Conservation (phyloP, 2,888 invertebrate species). For the Ectemnius lituratus region DNA sequence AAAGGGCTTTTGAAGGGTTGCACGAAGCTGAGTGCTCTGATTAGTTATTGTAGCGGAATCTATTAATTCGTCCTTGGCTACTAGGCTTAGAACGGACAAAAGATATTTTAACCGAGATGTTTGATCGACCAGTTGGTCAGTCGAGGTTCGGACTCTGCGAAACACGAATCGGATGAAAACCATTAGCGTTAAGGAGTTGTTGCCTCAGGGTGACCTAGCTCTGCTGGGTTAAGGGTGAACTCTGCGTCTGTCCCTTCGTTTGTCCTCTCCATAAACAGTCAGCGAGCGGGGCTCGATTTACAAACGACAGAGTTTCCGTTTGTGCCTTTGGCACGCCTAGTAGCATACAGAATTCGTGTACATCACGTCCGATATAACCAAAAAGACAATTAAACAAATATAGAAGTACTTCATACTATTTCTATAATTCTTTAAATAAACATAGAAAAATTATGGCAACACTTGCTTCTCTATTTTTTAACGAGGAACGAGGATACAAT, state of each 20-base stretch:
- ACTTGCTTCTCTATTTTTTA: too few species aligned
- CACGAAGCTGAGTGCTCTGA: slow-evolving; percentile 16
- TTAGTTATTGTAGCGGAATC: slow-evolving; percentile 28
- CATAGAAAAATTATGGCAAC: too few species aligned
- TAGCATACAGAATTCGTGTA: neutral
- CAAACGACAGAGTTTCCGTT: slow-evolving; percentile 66
- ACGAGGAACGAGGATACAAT: too few species aligned
- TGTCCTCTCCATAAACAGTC: slow-evolving; percentile 61
- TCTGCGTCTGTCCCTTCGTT: slow-evolving; percentile 29
- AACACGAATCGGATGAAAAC: slow-evolving; percentile 45
- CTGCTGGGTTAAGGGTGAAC: slow-evolving; percentile 44
- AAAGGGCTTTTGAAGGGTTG: neutral
- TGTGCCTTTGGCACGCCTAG: slow-evolving; percentile 32
- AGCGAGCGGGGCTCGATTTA: slow-evolving; percentile 62
- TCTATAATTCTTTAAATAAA: too few species aligned
- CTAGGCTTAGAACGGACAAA: neutral
- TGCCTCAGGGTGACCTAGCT: slow-evolving; percentile 30
- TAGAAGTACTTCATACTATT: too few species aligned
- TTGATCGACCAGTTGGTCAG: slow-evolving; percentile 11
- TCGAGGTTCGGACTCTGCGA: slow-evolving; percentile 11
- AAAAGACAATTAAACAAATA: too few species aligned
- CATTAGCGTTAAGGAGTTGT: slow-evolving; percentile 54
- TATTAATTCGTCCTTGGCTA: slow-evolving; percentile 5
- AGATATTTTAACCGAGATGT: slow-evolving; percentile 18
- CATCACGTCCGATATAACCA: too few species aligned